phyloP scores from a whole-genome alignment of 1,140 invertebrate genomes.

The Trachymyrmex septentrionalis region DNA sequence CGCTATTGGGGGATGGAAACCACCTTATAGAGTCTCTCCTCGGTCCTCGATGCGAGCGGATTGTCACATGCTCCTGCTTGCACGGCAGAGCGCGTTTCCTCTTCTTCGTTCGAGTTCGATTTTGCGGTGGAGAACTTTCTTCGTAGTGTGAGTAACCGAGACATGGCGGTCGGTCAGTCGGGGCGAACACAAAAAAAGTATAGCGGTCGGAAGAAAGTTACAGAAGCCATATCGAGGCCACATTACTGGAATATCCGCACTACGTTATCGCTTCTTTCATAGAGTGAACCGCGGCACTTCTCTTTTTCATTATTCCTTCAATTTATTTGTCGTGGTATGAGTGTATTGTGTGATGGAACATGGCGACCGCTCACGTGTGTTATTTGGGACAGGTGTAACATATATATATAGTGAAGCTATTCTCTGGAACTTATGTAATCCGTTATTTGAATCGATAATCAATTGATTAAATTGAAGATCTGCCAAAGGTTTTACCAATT shows the following conservation, averaged over 20 bases:
- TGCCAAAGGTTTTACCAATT: neutral
- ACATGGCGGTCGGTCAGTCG: constrained; percentile 30
- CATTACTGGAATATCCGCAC: constrained; percentile 36
- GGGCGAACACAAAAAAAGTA: constrained; percentile 29
- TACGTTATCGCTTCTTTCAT: constrained; percentile 25
- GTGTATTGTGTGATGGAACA: constrained; percentile 46
- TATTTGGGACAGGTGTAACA: neutral
- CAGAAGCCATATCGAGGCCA: constrained; percentile 5
- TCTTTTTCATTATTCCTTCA: neutral
- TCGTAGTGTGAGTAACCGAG: constrained; percentile 32
- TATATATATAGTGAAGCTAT: constrained; percentile 24
- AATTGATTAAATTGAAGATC: neutral
- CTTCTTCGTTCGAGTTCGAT: constrained; percentile 40
- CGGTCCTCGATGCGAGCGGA: constrained; percentile 83
- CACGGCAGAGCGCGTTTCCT: constrained; percentile 69
- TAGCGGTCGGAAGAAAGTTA: constrained; percentile 40
- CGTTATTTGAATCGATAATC: neutral
- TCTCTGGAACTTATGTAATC: neutral
- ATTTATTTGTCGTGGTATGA: constrained; percentile 12
- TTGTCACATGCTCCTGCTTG: constrained; percentile 79
- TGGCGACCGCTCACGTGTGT: constrained; percentile 45
- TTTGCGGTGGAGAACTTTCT: constrained; percentile 28
- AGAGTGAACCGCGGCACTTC: constrained; percentile 40
- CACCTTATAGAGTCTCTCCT: constrained; percentile 82
- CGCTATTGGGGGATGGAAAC: constrained; percentile 83